A percentile compares a stretch with the other conserved stretches of the same genome.
These are phyloP conservation scores for Barnardius zonarius DNA, from an alignment of 2,113 vertebrate species.

Conservation along the genomic window DNA sequence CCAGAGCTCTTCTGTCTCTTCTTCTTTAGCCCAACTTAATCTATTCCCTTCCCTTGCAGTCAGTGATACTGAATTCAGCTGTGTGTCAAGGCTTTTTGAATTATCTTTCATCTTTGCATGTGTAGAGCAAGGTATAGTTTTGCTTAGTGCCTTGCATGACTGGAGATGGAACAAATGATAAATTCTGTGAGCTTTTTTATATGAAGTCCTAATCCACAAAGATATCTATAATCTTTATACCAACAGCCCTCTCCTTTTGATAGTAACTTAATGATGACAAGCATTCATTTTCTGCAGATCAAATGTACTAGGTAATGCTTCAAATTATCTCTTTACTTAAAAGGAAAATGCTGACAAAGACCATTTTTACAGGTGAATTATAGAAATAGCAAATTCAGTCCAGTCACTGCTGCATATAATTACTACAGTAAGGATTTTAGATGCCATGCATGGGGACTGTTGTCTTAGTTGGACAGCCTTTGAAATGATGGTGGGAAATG, in stretches of 20 bases:
- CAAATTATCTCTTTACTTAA: background rate
- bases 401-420: background rate
- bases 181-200: conserved; percentile 10
- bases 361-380: conserved; percentile 19
- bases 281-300: background rate
- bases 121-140: background rate
- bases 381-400: background rate
- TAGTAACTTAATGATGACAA: background rate
- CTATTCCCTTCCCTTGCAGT: background rate
- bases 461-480: background rate
- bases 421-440: background rate
- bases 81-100: background rate
- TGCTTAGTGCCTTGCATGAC: background rate
- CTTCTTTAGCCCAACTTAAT: background rate
- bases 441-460: background rate
- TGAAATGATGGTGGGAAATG: background rate
- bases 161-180: background rate
- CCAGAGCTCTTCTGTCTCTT: background rate
- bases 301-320: background rate
- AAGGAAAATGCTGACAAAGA: background rate
- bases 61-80: background rate
- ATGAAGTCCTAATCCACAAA: background rate
- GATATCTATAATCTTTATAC: background rate
- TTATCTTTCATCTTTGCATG: background rate
- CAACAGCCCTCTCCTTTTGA: conserved; percentile 1